phyloP scores from a whole-genome alignment of 2,113 vertebrate species.

The Hassar affinis region DNA sequence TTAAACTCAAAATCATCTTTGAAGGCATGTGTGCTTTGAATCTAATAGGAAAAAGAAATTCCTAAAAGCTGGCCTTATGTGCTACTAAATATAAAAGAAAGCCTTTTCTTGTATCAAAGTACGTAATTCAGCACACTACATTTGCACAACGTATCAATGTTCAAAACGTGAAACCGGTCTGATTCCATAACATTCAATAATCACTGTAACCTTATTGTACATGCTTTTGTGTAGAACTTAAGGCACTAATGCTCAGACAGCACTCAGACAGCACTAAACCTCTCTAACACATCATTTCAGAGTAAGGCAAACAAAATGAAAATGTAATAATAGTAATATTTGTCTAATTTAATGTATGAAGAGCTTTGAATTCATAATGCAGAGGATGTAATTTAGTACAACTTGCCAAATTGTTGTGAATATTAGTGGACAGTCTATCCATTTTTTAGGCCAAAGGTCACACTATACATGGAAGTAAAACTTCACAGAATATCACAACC shows the following conservation, averaged over 20 bases:
- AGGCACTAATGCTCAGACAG: neutral
- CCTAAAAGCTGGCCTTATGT: neutral
- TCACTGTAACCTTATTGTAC: neutral
- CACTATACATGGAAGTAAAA: neutral
- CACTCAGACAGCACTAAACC: neutral
- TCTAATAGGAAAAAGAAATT: neutral
- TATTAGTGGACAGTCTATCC: neutral
- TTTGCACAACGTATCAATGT: neutral
- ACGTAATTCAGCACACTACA: neutral
- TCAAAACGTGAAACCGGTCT: neutral
- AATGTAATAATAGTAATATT: neutral
- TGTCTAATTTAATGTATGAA: neutral
- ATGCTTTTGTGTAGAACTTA: neutral
- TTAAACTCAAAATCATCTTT: neutral
- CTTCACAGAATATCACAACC: neutral
- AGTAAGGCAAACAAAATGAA: neutral
- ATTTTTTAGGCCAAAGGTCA: neutral
- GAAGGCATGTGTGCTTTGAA: neutral
- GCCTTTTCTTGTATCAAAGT: neutral
- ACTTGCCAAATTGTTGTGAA: neutral
- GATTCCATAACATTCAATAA: neutral
- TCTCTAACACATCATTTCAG: neutral
- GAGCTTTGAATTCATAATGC: neutral
- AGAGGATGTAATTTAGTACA: neutral
- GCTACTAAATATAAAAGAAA: neutral